Evolutionary conservation across 37 sponge, comb jelly and placozoan genomes (phyloP), one percentile per base, ranked within the genome.

Genomic region (Diacarnus erythraeanus): DNA sequence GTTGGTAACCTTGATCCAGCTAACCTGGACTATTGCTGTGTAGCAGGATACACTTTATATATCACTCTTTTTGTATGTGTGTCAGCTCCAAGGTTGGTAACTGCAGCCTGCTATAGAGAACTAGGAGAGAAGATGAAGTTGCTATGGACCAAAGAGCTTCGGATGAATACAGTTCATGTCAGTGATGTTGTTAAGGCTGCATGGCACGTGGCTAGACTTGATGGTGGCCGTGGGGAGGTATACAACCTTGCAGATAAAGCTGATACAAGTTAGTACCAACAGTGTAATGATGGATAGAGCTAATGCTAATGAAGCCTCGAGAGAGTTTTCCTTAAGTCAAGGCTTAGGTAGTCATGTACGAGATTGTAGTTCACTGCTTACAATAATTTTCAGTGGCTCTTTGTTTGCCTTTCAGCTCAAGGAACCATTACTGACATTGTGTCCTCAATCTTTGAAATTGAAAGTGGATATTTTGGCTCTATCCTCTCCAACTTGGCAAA

Each of bases 121-220:
- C 75, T 95, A 5, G 54, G 57, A 12, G 96, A 95, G 72, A 84
- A 74, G 39, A 95, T 95, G 96, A 92, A 91, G 95, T 71, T 99
- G 72, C 82, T 99, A 35, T 99, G 99, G 99, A 89, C 87, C 20
- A 92, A 94, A 80, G 91, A 94, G 33, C 82, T 99, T 66, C 66
- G 29, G 6, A 94, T 99, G 85, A 96, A 99, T 76, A 96, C 97
- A 3, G 97, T 99, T 1, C 99, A 99, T 69, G 94, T 99, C 3
- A 64, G 31, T 29, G 99, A 99, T 77, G 93, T 96, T 37, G 85
- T 87, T 37, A 71, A 88, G 21, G 99, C 93, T 23, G 57, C 93
- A 2, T 94, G 94, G 93, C 93, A 92, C 57, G 75, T 98, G 22
- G 47, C 68, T 2, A 57, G 72, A 12, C 42, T 72, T 26, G 91